Conservation (phyloP, 2,888 invertebrate species). For the Microctonus brassicae region DNA sequence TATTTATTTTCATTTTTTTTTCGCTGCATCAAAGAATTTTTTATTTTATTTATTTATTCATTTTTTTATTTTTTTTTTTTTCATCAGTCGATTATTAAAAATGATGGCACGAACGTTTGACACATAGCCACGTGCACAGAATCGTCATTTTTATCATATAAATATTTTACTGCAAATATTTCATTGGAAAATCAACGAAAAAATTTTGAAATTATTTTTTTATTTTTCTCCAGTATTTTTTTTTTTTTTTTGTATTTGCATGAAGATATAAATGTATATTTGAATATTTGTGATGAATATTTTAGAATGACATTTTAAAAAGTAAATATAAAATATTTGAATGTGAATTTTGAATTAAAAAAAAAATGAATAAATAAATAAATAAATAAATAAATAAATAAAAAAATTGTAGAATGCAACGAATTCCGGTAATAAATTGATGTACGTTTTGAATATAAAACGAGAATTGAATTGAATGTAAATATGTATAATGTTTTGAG, state of each 20-base stretch:
- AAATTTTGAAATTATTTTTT: background rate
- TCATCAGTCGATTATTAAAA: conserved; percentile 39
- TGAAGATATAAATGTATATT: background rate
- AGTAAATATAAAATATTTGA: too few relatives aligned
- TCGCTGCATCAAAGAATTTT: background rate
- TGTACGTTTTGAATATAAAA: too few relatives aligned
- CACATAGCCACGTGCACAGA: background rate
- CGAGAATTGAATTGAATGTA: too few relatives aligned
- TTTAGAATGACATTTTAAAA: too few relatives aligned
- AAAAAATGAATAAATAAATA: too few relatives aligned
- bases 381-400: too few relatives aligned
- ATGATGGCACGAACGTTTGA: conserved; percentile 37
- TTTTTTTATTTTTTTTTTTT: too few relatives aligned
- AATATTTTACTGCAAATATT: background rate
- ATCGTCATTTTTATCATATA: background rate
- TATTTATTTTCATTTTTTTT: background rate
- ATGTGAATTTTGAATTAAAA: too few relatives aligned
- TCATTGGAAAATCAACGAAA: background rate
- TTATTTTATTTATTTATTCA: too few relatives aligned
- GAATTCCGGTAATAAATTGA: too few relatives aligned
- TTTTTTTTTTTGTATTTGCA: background rate
- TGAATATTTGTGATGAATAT: background rate
- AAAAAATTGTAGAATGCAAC: too few relatives aligned
- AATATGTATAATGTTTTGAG: too few relatives aligned
- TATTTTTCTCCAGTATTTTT: background rate